Conservation (phyloP, 2,888 invertebrate species). For the Oxycera nigricornis region DNA sequence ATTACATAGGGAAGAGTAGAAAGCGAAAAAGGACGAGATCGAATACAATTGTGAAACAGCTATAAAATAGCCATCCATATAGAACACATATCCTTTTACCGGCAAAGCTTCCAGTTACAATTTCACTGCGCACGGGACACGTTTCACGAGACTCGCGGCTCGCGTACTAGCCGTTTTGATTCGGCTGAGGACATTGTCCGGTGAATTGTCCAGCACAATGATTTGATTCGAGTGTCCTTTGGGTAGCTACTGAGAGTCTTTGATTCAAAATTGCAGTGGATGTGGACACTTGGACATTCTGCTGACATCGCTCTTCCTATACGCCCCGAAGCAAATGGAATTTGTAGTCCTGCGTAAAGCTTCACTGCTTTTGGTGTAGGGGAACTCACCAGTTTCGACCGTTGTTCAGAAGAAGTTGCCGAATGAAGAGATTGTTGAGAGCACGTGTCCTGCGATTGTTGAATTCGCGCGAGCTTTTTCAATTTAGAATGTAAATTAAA, state of each 20-base stretch:
- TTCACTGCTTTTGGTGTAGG: constrained; percentile 2
- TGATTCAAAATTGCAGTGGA: constrained; percentile 8
- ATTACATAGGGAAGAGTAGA: constrained; percentile 5
- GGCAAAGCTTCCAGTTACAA: not conserved
- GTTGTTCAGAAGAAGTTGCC: constrained; percentile 23
- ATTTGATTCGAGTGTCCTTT: constrained; percentile 34
- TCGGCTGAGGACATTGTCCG: constrained; percentile 7
- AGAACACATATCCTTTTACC: constrained; percentile 11
- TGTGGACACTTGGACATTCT: constrained; percentile 22
- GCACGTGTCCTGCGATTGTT: constrained; percentile 14
- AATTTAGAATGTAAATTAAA: not conserved
- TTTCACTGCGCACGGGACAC: constrained; percentile 1
- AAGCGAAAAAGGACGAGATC: constrained; percentile 11
- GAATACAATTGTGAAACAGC: constrained; percentile 7
- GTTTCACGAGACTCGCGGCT: not conserved
- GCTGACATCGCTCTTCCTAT: not conserved
- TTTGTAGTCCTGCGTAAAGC: constrained; percentile 31
- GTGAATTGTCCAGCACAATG: constrained; percentile 1
- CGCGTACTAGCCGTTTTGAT: not conserved
- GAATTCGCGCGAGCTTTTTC: not conserved
- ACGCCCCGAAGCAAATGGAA: not conserved
- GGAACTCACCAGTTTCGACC: not conserved
- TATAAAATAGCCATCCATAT: constrained; percentile 24
- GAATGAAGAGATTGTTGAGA: constrained; percentile 12
- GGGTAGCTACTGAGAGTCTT: constrained; percentile 8